Evolutionary conservation across 2,113 vertebrate genomes (phyloP).

Genomic region (Pachyramphus minor): DNA sequence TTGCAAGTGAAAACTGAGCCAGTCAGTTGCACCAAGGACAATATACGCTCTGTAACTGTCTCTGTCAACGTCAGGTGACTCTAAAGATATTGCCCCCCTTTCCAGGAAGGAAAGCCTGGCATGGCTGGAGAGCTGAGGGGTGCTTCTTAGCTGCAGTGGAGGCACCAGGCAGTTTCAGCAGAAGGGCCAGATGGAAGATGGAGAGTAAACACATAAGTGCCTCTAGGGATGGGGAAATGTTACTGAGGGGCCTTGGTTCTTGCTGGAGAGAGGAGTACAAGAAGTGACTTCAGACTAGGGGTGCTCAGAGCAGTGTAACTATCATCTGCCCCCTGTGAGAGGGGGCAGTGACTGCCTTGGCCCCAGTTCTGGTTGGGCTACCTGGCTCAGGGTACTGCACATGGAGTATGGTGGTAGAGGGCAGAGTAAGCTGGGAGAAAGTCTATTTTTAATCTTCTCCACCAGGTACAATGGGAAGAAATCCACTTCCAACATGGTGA

Average conservation of each 20-base stretch:
- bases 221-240: not conserved
- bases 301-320: not conserved
- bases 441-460: not conserved
- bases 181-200: not conserved
- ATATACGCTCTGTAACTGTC: not conserved
- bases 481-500: conserved; percentile 64
- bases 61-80: conserved; percentile 49
- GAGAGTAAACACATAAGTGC: not conserved
- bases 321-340: not conserved
- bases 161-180: not conserved
- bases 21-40: not conserved
- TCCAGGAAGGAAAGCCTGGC: not conserved
- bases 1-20: conserved; percentile 22
- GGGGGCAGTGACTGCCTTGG: not conserved
- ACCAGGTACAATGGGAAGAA: conserved; percentile 63
- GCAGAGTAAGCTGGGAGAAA: not conserved
- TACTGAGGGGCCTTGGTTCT: not conserved
- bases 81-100: not conserved
- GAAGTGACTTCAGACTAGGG: not conserved
- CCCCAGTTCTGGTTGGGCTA: not conserved
- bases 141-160: not conserved
- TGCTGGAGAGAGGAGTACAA: not conserved
- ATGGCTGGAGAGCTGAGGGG: not conserved
- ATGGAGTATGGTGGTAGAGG: not conserved
- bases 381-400: not conserved